These are phyloP conservation scores for Anoplophora glabripennis DNA, from an alignment of 1,140 invertebrate species.

Conservation along the genomic window DNA sequence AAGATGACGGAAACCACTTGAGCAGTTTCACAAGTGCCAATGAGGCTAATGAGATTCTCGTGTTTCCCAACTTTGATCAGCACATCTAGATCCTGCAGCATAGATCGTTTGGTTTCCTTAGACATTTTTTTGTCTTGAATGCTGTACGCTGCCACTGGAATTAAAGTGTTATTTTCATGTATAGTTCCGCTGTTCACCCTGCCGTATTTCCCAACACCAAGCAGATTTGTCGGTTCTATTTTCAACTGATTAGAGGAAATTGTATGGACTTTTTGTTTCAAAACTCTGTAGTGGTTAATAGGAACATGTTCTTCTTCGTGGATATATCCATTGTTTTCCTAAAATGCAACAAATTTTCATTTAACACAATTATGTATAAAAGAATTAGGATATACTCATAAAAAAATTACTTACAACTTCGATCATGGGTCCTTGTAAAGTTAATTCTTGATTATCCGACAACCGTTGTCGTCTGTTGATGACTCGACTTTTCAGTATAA, in stretches of 20 bases:
- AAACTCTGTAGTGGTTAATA: slow-evolving; percentile 67
- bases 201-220: slow-evolving; percentile 73
- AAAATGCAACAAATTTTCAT: slow-evolving; percentile 14
- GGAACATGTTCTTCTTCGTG: slow-evolving; percentile 67
- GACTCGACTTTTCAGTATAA: slow-evolving; percentile 57
- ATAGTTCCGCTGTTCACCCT: slow-evolving; percentile 67
- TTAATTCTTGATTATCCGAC: slow-evolving; percentile 64
- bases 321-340: slow-evolving; percentile 70
- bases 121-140: slow-evolving; percentile 60
- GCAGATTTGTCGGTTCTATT: slow-evolving; percentile 62
- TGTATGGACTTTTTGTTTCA: slow-evolving; percentile 71
- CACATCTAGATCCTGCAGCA: slow-evolving; percentile 71
- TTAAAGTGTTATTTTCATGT: slow-evolving; percentile 53
- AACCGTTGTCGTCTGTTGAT: slow-evolving; percentile 52
- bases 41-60: slow-evolving; percentile 68
- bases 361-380: slow-evolving; percentile 2
- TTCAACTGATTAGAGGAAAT: slow-evolving; percentile 68
- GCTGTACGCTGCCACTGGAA: slow-evolving; percentile 49
- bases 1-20: slow-evolving; percentile 69
- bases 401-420: slow-evolving; percentile 53
- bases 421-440: slow-evolving; percentile 62
- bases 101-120: slow-evolving; percentile 59
- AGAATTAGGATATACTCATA: background rate
- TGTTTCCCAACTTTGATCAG: slow-evolving; percentile 67
- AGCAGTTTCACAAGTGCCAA: slow-evolving; percentile 76